Percentiles rank a stretch among this genome's conserved stretches.
Conservation (phyloP, 2,888 invertebrate genomes). For the Drosophila fulvimacula region DNA sequence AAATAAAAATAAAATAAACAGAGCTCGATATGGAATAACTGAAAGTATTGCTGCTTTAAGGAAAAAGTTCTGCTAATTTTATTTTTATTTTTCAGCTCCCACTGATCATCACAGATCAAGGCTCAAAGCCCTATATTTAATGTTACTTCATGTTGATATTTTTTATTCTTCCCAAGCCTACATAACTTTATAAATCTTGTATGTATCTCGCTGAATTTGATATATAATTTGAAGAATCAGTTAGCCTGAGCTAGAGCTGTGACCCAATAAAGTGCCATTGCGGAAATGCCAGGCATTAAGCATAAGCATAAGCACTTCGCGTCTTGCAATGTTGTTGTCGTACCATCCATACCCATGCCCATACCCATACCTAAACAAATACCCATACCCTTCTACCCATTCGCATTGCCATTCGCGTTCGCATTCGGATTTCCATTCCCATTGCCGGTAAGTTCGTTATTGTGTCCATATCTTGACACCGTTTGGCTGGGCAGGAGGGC, state of each 20-base stretch:
- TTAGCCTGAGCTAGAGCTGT: conserved; percentile 9
- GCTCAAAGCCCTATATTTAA: too few species aligned
- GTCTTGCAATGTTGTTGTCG: conserved; percentile 22
- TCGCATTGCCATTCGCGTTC: neutral
- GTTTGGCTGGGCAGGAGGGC: conserved; percentile 50
- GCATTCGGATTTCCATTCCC: conserved; percentile 8
- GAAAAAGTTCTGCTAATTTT: too few species aligned
- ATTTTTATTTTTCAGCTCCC: too few species aligned
- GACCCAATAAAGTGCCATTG: conserved; percentile 44
- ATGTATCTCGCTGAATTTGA: neutral
- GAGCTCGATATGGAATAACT: too few species aligned
- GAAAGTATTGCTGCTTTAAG: too few species aligned
- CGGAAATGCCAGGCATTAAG: conserved; percentile 41
- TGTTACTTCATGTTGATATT: too few species aligned
- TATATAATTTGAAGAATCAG: neutral
- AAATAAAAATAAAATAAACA: too few species aligned
- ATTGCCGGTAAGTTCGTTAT: conserved; percentile 52
- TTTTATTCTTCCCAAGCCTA: neutral
- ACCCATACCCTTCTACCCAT: neutral
- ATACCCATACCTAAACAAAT: neutral
- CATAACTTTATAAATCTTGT: neutral
- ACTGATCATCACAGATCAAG: too few species aligned
- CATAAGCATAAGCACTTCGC: conserved; percentile 42
- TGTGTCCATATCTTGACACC: conserved; percentile 64
- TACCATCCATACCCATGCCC: neutral